These are phyloP conservation scores for Patella vulgata DNA, from an alignment of 1,140 invertebrate species.

Conservation along the genomic window DNA sequence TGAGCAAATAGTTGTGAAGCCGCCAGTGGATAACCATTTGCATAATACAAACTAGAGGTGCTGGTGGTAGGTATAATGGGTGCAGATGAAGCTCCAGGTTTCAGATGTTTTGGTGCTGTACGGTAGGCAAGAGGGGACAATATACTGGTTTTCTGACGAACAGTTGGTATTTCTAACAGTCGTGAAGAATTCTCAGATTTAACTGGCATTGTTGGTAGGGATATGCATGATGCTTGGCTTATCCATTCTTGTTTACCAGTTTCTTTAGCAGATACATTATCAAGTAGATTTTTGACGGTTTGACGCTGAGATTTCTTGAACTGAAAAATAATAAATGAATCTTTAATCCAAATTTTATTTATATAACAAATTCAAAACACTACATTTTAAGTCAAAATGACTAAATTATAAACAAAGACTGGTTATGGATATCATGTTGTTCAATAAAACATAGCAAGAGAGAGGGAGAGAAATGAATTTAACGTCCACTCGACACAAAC, in stretches of 20 bases:
- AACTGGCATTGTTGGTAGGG: constrained; percentile 1
- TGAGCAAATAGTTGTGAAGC: constrained; percentile 1
- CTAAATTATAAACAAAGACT: not conserved
- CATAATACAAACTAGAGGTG: not conserved
- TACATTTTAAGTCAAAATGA: not conserved
- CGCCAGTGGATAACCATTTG: not conserved
- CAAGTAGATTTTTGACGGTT: not conserved
- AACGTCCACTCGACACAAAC: too few species aligned
- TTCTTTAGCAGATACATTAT: constrained; percentile 8
- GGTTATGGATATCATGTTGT: too few species aligned
- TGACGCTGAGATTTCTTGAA: not conserved
- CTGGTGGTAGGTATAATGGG: not conserved
- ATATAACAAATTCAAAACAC: not conserved
- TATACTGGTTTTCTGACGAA: not conserved
- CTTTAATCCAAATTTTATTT: not conserved
- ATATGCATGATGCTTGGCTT: constrained; percentile 1
- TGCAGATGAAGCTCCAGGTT: not conserved
- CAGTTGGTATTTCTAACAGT: not conserved
- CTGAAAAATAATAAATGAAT: not conserved
- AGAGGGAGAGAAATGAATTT: too few species aligned
- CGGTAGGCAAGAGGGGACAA: not conserved
- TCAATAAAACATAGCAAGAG: too few species aligned
- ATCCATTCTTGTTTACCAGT: not conserved
- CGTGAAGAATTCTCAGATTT: not conserved
- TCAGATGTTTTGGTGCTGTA: not conserved